Conservation (phyloP, 1,140 invertebrate genomes). For the Nautilus pompilius region DNA sequence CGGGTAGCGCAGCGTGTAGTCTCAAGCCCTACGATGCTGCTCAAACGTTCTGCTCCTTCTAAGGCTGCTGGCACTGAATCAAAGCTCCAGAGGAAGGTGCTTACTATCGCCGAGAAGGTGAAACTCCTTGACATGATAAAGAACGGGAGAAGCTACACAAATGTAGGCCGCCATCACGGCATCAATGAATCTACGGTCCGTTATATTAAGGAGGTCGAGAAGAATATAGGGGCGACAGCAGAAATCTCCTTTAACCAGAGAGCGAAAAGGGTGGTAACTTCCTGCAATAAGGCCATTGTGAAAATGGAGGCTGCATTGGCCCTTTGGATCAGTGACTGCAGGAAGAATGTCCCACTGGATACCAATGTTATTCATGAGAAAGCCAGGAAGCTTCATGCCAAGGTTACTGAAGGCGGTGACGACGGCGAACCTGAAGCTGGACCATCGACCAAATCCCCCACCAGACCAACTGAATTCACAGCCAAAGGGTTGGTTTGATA, state of each 20-base stretch:
- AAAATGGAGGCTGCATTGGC: not conserved
- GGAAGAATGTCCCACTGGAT: not conserved
- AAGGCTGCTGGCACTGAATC: not conserved
- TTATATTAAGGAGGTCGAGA: not conserved
- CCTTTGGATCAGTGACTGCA: not conserved
- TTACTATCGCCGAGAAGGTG: not conserved
- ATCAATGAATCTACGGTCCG: not conserved
- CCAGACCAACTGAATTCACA: not conserved
- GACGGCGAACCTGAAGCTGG: not conserved
- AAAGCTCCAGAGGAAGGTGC: not conserved
- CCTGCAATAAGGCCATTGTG: not conserved
- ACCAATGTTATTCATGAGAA: not conserved
- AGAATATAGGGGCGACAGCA: not conserved
- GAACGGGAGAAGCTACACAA: not conserved
- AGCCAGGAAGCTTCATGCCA: not conserved
- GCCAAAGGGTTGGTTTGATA: not conserved
- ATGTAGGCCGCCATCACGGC: not conserved
- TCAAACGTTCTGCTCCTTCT: not conserved
- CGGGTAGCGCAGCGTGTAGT: too few species aligned
- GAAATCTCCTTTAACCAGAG: not conserved
- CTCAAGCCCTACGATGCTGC: not conserved
- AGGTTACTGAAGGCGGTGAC: not conserved
- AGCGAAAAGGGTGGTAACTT: not conserved
- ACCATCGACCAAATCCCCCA: not conserved
- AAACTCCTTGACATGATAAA: not conserved